These are phyloP conservation scores for Rafetus swinhoei DNA, from an alignment of 2,113 vertebrate species.

Conservation along the genomic window DNA sequence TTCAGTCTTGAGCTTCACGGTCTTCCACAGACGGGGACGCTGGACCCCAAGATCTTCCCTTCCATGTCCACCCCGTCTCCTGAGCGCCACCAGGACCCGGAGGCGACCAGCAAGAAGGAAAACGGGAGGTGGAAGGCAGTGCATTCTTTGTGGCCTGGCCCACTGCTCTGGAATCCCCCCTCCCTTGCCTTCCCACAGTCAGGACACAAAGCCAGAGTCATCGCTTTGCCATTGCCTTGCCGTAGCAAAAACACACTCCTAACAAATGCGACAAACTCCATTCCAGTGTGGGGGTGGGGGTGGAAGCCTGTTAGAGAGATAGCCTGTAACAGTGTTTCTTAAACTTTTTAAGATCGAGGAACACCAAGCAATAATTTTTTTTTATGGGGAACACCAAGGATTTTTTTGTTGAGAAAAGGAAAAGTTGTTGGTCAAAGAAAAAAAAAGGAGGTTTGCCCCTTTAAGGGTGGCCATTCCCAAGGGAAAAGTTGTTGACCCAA, in stretches of 20 bases:
- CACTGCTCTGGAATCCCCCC: neutral
- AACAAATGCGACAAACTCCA: neutral
- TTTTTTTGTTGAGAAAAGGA: too few relatives aligned
- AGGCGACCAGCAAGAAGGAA: neutral
- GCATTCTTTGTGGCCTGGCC: neutral
- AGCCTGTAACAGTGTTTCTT: neutral
- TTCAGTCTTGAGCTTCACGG: neutral
- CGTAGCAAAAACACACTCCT: neutral
- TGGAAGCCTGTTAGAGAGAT: neutral
- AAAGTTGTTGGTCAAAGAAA: too few relatives aligned
- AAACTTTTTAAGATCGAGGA: too few relatives aligned
- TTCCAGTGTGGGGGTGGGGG: neutral
- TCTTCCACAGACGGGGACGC: neutral
- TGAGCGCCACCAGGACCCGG: neutral
- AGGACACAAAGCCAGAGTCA: neutral
- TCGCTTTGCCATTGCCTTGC: neutral
- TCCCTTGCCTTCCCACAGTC: neutral
- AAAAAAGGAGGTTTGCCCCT: too few relatives aligned
- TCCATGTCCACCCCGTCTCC: fast-evolving
- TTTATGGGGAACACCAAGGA: too few relatives aligned
- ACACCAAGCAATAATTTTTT: too few relatives aligned
- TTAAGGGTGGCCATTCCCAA: too few relatives aligned
- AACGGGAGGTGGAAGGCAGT: neutral
- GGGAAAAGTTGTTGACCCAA: too few relatives aligned
- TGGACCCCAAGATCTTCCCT: neutral